Evolutionary conservation across 2,888 invertebrate genomes (phyloP).

Genomic region (Aleiodes testaceus): DNA sequence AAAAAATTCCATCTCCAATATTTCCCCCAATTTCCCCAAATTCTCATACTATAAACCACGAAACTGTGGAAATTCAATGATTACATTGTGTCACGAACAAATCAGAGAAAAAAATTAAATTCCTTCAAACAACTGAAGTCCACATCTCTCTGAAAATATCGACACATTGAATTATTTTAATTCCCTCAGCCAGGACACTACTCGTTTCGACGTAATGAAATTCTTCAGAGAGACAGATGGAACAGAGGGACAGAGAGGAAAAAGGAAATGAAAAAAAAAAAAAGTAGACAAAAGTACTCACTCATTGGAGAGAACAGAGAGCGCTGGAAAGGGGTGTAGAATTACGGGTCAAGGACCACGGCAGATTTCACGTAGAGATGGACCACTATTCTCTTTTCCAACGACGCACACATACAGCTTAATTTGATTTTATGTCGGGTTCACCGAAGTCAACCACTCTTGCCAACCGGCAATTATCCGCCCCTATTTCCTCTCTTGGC

Average conservation of each 20-base stretch:
- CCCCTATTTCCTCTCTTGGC: constrained; percentile 19
- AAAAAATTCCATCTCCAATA: too few species aligned
- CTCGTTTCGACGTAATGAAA: too few species aligned
- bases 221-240: too few species aligned
- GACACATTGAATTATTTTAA: too few species aligned
- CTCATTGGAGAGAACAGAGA: background rate
- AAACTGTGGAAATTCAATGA: too few species aligned
- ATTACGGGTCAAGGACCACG: constrained; percentile 15
- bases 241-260: background rate
- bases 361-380: constrained; percentile 1
- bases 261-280: background rate
- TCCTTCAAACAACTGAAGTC: too few species aligned
- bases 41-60: too few species aligned
- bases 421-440: constrained; percentile 26
- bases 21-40: too few species aligned
- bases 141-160: too few species aligned
- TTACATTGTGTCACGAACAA: too few species aligned
- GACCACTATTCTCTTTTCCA: background rate
- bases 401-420: constrained; percentile 12
- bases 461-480: background rate
- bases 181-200: too few species aligned
- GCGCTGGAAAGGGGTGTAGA: background rate
- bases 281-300: background rate
- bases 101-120: too few species aligned
- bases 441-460: constrained; percentile 9